phyloP scores from a whole-genome alignment of 2,113 vertebrate species.

The Numida meleagris region DNA sequence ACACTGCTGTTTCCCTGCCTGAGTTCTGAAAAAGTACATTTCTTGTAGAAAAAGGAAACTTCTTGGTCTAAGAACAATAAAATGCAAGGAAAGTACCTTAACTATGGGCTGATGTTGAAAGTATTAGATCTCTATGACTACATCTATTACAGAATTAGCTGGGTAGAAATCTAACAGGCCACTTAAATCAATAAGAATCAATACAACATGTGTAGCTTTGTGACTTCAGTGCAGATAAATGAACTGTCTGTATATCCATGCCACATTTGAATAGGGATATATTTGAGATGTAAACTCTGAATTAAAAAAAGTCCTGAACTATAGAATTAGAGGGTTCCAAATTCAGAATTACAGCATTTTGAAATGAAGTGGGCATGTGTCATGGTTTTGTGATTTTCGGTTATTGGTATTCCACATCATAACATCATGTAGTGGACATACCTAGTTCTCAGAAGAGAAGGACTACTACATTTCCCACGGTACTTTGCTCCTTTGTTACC shows the following conservation, averaged over 20 bases:
- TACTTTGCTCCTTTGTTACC: too few relatives aligned
- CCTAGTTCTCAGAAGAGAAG: too few relatives aligned
- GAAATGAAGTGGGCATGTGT: not conserved
- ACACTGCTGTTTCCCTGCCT: not conserved
- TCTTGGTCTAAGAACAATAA: not conserved
- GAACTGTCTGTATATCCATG: not conserved
- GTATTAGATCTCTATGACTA: not conserved
- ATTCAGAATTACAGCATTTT: not conserved
- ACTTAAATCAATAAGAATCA: not conserved
- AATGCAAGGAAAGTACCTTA: not conserved
- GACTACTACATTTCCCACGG: too few relatives aligned
- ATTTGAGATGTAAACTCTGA: not conserved
- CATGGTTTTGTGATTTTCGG: too few relatives aligned
- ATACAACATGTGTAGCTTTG: not conserved
- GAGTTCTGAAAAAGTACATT: not conserved
- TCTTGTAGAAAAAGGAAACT: not conserved
- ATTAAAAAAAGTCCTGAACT: not conserved
- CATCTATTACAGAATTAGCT: not conserved
- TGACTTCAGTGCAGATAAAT: not conserved
- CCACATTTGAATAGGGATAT: fast-evolving
- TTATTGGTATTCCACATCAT: too few relatives aligned
- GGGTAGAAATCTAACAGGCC: not conserved
- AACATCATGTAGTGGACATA: too few relatives aligned
- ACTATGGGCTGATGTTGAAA: not conserved
- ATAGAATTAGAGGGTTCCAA: not conserved